A percentile compares a stretch with the other conserved stretches of the same genome.
These are phyloP conservation scores for Hirudinaria manillensis DNA, from an alignment of 2,888 invertebrate genomes.

Conservation along the genomic window DNA sequence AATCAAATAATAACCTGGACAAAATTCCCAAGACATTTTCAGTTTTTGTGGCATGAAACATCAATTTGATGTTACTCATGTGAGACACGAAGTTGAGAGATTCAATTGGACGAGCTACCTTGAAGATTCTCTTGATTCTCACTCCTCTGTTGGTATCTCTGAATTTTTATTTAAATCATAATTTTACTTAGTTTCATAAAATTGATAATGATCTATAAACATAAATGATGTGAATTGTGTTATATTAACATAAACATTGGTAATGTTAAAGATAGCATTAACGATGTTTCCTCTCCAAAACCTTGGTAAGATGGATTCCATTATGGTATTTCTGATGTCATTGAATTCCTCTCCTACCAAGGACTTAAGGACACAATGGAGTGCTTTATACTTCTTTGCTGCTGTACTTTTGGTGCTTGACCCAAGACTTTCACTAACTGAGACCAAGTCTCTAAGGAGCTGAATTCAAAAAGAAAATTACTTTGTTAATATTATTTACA, in stretches of 20 bases:
- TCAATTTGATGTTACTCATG: conserved; percentile 40
- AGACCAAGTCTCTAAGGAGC: conserved; percentile 44
- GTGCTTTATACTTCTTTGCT: conserved; percentile 48
- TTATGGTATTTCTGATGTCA: conserved; percentile 35
- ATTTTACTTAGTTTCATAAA: too few species aligned
- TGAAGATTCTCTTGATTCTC: conserved; percentile 41
- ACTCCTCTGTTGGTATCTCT: too few species aligned
- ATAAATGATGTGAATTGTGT: too few species aligned
- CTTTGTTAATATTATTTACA: too few species aligned
- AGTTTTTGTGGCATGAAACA: conserved; percentile 49
- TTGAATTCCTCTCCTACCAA: conserved; percentile 35
- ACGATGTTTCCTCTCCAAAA: too few species aligned
- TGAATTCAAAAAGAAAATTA: neutral
- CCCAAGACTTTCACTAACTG: conserved; percentile 50
- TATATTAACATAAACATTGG: too few species aligned
- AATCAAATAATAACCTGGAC: conserved; percentile 45
- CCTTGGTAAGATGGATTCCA: conserved; percentile 26
- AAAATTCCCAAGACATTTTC: conserved; percentile 52
- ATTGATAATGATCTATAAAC: too few species aligned
- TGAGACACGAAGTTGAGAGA: conserved; percentile 42
- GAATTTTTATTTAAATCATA: too few species aligned
- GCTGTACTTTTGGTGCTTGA: conserved; percentile 44
- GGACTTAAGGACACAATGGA: conserved; percentile 45
- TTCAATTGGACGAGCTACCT: conserved; percentile 46
- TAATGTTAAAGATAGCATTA: too few species aligned